phyloP scores from a whole-genome alignment of 2,888 invertebrate species.

The Helicoverpa assulta region DNA sequence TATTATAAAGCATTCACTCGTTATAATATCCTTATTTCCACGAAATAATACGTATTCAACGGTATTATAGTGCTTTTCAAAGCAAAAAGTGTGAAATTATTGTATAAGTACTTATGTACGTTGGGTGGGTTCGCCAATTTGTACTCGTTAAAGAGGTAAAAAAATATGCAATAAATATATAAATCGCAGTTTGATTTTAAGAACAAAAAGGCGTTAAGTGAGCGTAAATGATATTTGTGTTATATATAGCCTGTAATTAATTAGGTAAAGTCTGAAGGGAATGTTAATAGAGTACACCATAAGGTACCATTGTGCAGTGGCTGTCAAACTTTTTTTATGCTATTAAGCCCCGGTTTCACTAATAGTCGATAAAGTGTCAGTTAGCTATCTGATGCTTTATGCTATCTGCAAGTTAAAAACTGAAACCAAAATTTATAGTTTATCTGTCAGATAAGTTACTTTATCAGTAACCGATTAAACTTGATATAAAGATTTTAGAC shows the following conservation, averaged over 20 bases:
- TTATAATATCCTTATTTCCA: constrained; percentile 36
- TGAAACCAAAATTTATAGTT: too few species aligned
- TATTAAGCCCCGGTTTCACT: too few species aligned
- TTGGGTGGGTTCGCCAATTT: constrained; percentile 42
- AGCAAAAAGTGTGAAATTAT: constrained; percentile 59
- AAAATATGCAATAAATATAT: constrained; percentile 20
- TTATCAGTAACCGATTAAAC: too few species aligned
- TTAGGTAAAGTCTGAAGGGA: constrained; percentile 2
- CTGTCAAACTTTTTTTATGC: too few species aligned
- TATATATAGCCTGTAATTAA: neutral
- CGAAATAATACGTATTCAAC: constrained; percentile 58
- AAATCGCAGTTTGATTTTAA: constrained; percentile 23
- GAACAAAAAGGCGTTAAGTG: constrained; percentile 19
- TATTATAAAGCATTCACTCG: constrained; percentile 28
- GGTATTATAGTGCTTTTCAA: constrained; percentile 17
- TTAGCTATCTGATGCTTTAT: too few species aligned
- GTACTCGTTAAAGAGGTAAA: constrained; percentile 31
- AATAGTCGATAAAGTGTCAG: too few species aligned
- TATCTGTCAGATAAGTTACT: too few species aligned
- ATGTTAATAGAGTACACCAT: constrained; percentile 1
- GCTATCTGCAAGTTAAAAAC: too few species aligned
- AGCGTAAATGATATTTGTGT: constrained; percentile 44
- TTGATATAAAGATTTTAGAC: too few species aligned
- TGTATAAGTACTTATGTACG: constrained; percentile 17
- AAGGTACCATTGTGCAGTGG: neutral